Evolutionary conservation across 2,888 invertebrate genomes (phyloP).

Genomic region (Anthophora plumipes): DNA sequence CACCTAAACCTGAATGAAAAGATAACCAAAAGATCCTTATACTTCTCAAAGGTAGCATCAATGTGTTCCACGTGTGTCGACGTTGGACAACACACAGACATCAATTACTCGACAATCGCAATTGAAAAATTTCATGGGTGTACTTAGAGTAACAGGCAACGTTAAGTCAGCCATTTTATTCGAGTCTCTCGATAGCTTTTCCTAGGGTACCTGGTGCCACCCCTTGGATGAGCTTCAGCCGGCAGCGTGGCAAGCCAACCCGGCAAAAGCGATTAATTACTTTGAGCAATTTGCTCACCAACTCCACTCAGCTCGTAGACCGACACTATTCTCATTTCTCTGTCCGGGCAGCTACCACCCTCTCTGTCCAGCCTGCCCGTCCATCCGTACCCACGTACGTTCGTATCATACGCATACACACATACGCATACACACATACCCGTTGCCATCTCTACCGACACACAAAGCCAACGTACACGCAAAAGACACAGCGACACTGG

Average conservation of each 20-base stretch:
- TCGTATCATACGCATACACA: slow-evolving; percentile 63
- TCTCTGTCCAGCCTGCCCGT: slow-evolving; percentile 68
- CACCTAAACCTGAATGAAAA: no score
- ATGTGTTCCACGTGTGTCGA: no score
- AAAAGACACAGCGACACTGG: slow-evolving; percentile 49
- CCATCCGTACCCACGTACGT: slow-evolving; percentile 66
- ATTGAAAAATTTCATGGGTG: slow-evolving; percentile 61
- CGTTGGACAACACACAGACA: no score
- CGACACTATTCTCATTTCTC: slow-evolving; percentile 84
- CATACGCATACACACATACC: slow-evolving; percentile 7
- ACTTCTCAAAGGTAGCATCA: no score
- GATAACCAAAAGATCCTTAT: no score
- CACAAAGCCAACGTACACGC: slow-evolving; percentile 22
- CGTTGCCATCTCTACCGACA: slow-evolving; percentile 24
- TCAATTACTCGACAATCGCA: slow-evolving; percentile 42
- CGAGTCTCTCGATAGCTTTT: slow-evolving; percentile 76
- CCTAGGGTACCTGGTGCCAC: slow-evolving; percentile 79
- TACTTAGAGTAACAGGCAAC: slow-evolving; percentile 65
- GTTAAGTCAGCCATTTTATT: slow-evolving; percentile 77
- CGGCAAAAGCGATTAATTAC: slow-evolving; percentile 84
- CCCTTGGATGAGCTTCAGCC: slow-evolving; percentile 82
- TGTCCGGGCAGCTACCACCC: slow-evolving; percentile 75
- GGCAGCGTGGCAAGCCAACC: slow-evolving; percentile 82
- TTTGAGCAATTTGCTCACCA: slow-evolving; percentile 84
- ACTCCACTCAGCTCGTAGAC: slow-evolving; percentile 83